These are phyloP conservation scores for Speoplatyrhinus poulsoni DNA, from an alignment of 2,113 vertebrate species.

Conservation along the genomic window DNA sequence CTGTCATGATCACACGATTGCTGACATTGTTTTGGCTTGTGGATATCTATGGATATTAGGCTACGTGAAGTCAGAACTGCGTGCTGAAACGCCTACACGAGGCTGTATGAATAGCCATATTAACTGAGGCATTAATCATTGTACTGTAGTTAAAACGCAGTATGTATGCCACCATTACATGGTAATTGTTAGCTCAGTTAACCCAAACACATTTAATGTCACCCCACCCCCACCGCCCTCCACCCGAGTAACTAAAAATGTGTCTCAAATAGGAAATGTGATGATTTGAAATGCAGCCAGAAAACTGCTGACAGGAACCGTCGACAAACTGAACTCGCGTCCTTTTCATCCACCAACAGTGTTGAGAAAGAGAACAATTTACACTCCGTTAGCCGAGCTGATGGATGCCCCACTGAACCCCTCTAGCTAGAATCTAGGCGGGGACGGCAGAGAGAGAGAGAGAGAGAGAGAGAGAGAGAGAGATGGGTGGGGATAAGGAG, in stretches of 20 bases:
- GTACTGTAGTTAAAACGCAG: slow-evolving; percentile 12
- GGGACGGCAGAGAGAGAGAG: slow-evolving; percentile 6
- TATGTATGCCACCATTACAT: slow-evolving; percentile 27
- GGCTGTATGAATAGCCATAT: slow-evolving; percentile 3
- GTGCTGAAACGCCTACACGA: slow-evolving; percentile 9
- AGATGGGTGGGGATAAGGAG: slow-evolving; percentile 59
- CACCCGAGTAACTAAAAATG: slow-evolving; percentile 22
- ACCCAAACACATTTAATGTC: slow-evolving; percentile 32
- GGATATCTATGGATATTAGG: slow-evolving; percentile 23
- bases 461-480: slow-evolving; percentile 15
- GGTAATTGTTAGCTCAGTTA: slow-evolving; percentile 22
- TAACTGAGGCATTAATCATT: slow-evolving; percentile 2
- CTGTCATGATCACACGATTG: slow-evolving; percentile 36
- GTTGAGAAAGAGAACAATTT: slow-evolving; percentile 52
- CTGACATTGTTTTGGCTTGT: slow-evolving; percentile 26
- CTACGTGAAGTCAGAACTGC: slow-evolving; percentile 21
- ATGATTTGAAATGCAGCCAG: slow-evolving; percentile 32
- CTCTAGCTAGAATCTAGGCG: slow-evolving; percentile 43
- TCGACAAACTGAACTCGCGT: slow-evolving; percentile 29
- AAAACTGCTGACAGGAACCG: not conserved
- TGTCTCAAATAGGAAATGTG: slow-evolving; percentile 27
- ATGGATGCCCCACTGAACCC: slow-evolving; percentile 61
- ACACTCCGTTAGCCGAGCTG: slow-evolving; percentile 53
- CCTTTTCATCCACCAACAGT: slow-evolving; percentile 42
- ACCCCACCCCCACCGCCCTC: not conserved